Evolutionary conservation across 1,140 invertebrate species (phyloP).

Genomic region (Melitaea cinxia): DNA sequence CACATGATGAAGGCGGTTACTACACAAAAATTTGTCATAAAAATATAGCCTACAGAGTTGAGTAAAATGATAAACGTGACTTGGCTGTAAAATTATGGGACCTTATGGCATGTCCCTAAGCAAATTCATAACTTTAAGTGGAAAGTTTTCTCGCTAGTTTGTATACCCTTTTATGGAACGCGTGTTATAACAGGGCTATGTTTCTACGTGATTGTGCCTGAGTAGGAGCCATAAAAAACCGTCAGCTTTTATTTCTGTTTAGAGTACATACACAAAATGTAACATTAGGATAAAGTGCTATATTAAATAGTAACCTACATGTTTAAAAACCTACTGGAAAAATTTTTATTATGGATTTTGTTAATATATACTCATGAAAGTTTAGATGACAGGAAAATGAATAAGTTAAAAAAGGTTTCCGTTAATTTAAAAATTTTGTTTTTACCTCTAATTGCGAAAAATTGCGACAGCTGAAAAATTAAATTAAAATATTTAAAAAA

Average conservation of each 20-base stretch:
- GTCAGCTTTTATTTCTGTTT: not conserved
- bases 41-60: constrained; percentile 51
- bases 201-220: not conserved
- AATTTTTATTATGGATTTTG: too few species aligned
- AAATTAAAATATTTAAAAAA: too few species aligned
- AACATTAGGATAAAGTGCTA: too few species aligned
- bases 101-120: constrained; percentile 25
- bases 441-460: too few species aligned
- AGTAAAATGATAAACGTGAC: constrained; percentile 62
- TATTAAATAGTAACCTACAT: too few species aligned
- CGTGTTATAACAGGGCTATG: constrained; percentile 5
- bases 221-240: not conserved
- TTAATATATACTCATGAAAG: too few species aligned
- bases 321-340: too few species aligned
- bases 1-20: not conserved
- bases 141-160: constrained; percentile 27
- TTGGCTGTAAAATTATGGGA: constrained; percentile 34
- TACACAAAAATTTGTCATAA: constrained; percentile 57
- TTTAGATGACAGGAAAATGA: too few species aligned
- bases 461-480: too few species aligned
- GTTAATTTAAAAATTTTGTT: too few species aligned
- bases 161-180: constrained; percentile 18
- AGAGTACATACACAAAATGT: not conserved
- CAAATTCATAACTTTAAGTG: constrained; percentile 32
- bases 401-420: too few species aligned